Conservation (phyloP, 2,888 invertebrate genomes). For the Drosophila acutilabella region DNA sequence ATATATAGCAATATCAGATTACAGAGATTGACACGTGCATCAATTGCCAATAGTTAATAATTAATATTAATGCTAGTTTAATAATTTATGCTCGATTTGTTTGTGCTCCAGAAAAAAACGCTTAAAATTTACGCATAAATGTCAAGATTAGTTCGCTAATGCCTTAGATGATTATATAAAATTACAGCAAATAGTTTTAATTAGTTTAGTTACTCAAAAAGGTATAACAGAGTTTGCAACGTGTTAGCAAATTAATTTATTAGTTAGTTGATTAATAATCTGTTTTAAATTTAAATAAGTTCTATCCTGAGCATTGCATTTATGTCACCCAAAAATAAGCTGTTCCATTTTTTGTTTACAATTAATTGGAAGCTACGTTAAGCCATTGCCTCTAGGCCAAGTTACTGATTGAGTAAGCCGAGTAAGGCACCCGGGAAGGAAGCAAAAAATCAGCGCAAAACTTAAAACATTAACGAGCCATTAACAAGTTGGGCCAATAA, state of each 20-base stretch:
- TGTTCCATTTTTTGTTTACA: slow-evolving; percentile 2
- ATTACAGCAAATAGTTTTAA: slow-evolving; percentile 33
- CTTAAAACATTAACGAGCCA: slow-evolving; percentile 76
- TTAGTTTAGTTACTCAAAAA: slow-evolving; percentile 29
- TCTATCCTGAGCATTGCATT: too few species aligned
- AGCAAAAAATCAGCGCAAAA: slow-evolving; percentile 52
- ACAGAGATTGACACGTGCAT: slow-evolving; percentile 11
- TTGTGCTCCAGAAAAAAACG: slow-evolving; percentile 20
- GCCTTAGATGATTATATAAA: slow-evolving; percentile 36
- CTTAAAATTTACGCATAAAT: not conserved
- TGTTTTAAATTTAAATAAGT: too few species aligned
- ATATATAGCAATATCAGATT: slow-evolving; percentile 8
- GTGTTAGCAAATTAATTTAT: too few species aligned
- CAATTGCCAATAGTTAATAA: slow-evolving; percentile 17
- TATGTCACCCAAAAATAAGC: not conserved
- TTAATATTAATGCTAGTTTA: slow-evolving; percentile 12
- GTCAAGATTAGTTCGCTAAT: slow-evolving; percentile 43
- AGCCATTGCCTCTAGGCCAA: not conserved
- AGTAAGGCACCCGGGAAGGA: not conserved
- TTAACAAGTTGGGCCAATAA: slow-evolving; percentile 78
- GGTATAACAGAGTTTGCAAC: too few species aligned
- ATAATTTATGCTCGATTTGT: slow-evolving; percentile 23
- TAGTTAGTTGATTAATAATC: too few species aligned
- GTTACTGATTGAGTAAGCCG: slow-evolving; percentile 3
- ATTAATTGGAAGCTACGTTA: slow-evolving; percentile 18